These are phyloP conservation scores for Cerceris ruficornis DNA, from an alignment of 2,888 invertebrate genomes.

Conservation along the genomic window DNA sequence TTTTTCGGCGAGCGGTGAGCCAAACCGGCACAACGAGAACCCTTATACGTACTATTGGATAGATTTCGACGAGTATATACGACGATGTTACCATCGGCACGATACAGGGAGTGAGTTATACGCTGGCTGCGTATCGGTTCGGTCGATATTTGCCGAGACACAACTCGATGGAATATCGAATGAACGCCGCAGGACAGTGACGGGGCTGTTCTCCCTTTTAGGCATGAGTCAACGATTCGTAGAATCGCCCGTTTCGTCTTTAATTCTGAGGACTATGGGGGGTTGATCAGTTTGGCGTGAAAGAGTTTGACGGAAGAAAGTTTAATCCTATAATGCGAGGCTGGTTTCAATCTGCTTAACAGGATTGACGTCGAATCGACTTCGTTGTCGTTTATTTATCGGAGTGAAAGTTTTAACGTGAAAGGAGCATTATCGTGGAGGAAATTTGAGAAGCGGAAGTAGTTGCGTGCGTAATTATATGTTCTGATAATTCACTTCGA, in stretches of 20 bases:
- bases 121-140: constrained; percentile 47
- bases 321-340: too few species aligned
- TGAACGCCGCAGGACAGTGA: constrained; percentile 54
- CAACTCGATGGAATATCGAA: constrained; percentile 72
- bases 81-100: constrained; percentile 48
- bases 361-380: too few species aligned
- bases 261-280: too few species aligned
- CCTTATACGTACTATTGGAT: constrained; percentile 10
- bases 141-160: constrained; percentile 72
- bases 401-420: too few species aligned
- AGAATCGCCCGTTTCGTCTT: constrained; percentile 33
- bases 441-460: too few species aligned
- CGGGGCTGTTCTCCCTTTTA: constrained; percentile 38
- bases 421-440: too few species aligned
- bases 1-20: constrained; percentile 47
- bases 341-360: too few species aligned
- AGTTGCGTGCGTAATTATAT: too few species aligned
- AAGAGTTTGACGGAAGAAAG: too few species aligned
- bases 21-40: constrained; percentile 12
- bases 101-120: constrained; percentile 34
- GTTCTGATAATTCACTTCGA: too few species aligned
- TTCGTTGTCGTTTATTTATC: too few species aligned
- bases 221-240: constrained; percentile 52
- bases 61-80: constrained; percentile 40
- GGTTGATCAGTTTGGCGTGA: too few species aligned